phyloP scores from a whole-genome alignment of 2,888 invertebrate species.

The Xanthorhoe designata region DNA sequence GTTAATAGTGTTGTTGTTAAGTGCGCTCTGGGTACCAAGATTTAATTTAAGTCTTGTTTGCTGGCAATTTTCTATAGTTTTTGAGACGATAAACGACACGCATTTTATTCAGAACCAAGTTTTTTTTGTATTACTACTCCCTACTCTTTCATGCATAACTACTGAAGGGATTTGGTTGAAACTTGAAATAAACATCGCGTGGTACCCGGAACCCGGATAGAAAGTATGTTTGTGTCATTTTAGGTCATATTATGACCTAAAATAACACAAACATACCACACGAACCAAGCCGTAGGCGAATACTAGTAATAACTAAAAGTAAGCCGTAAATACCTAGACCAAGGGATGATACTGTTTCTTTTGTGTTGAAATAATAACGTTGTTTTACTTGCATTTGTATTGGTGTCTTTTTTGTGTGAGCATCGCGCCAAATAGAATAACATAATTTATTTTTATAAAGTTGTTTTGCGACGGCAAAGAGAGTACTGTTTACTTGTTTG shows the following conservation, averaged over 20 bases:
- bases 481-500: constrained; percentile 54
- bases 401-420: background rate
- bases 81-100: constrained; percentile 22
- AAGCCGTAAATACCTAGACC: background rate
- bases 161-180: no score
- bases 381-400: constrained; percentile 2
- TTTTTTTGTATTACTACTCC: no score
- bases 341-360: background rate
- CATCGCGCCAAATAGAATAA: constrained; percentile 41
- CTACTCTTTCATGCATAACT: no score
- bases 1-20: constrained; percentile 41
- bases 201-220: no score
- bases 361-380: background rate
- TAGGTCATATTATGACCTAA: no score
- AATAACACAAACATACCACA: no score
- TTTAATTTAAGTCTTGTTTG: constrained; percentile 49
- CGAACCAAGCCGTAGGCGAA: no score
- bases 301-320: background rate
- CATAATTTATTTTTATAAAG: constrained; percentile 73
- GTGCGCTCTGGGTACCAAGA: constrained; percentile 40
- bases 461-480: constrained; percentile 72
- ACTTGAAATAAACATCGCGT: no score
- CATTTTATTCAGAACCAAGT: background rate
- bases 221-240: no score
- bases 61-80: constrained; percentile 49